Evolutionary conservation across 1,140 invertebrate genomes (phyloP), one percentile per base, ranked within the genome.

Genomic region (Asobara japonica): DNA sequence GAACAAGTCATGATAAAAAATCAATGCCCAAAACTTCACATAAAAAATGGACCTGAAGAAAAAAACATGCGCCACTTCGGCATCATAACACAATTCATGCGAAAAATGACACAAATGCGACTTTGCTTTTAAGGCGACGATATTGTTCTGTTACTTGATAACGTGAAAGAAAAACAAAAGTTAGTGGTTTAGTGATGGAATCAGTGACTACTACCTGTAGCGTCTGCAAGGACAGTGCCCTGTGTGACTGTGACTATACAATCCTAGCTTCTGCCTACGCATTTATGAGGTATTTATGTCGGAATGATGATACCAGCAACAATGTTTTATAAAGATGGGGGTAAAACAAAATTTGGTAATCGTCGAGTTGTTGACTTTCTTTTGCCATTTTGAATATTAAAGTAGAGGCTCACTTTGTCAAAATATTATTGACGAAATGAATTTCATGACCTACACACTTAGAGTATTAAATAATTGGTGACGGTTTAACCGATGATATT

Each of bases 211-310:
- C 85, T 86, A 84, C 83, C 84, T 33, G 79, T 86, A 87, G 83
- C 60, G 86, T 81, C 85, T 84, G 85, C 86, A 80, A 85, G 84
- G 82, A 82, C 86, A 87, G 84, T 87, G 85, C 83, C 83, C 84
- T 86, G 85, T 82, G 85, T 86, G 85, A 86, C 86, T 86, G 82
- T 84, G 83, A 87, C 83, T 85, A 86, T 87, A 86, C 83, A 86
- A 86, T 85, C 84, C 83, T 86, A 86, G 80, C 86, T 86, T 87
- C 86, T 85, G 84, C 86, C 83, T 56, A 87, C 84, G 82, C 84
- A 87, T 84, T 86, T 82, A 79, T 83, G 86, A 87, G 86, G 86
- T 87, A 87, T 87, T 87, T 87, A 87, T 87, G 77, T 84, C 82
- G 84, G 85, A 87, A 87, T 87, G 86, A 87, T 86, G 83, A 84